phyloP scores from a whole-genome alignment of 2,113 vertebrate species.

The Corvus cornix region DNA sequence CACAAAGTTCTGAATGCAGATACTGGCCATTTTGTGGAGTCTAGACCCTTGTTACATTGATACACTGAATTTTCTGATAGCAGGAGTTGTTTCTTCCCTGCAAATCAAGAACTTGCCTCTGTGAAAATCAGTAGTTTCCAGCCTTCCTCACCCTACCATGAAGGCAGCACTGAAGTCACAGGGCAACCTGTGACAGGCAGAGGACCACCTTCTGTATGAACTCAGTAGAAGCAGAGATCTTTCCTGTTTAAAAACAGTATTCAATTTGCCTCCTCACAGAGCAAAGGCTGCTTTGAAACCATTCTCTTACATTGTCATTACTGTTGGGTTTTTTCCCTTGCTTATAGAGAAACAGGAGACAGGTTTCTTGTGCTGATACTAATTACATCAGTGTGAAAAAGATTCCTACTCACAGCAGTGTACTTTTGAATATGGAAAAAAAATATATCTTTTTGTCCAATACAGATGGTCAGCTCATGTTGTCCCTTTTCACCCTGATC shows the following conservation, averaged over 20 bases:
- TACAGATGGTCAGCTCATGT: neutral
- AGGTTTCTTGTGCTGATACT: neutral
- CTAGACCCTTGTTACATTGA: neutral
- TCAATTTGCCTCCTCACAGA: neutral
- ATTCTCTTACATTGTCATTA: neutral
- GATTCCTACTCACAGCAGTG: neutral
- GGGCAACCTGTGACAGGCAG: neutral
- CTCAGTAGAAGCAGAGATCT: neutral
- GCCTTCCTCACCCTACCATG: neutral
- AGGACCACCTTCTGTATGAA: neutral
- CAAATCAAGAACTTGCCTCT: neutral
- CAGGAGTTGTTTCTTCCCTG: neutral
- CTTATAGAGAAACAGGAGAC: neutral
- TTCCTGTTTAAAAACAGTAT: neutral
- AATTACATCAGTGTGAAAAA: neutral
- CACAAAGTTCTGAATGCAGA: neutral
- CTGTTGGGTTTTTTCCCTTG: neutral
- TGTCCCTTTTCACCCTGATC: neutral
- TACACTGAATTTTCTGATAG: neutral
- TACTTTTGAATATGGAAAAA: neutral
- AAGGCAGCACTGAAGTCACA: neutral
- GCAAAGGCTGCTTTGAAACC: constrained; percentile 12
- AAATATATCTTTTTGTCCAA: neutral
- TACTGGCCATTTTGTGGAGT: neutral
- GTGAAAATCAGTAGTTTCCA: neutral